Evolutionary conservation across 2,888 invertebrate species (phyloP), one percentile per base, ranked within the genome.

Genomic region (Polyommatus iphigenia): DNA sequence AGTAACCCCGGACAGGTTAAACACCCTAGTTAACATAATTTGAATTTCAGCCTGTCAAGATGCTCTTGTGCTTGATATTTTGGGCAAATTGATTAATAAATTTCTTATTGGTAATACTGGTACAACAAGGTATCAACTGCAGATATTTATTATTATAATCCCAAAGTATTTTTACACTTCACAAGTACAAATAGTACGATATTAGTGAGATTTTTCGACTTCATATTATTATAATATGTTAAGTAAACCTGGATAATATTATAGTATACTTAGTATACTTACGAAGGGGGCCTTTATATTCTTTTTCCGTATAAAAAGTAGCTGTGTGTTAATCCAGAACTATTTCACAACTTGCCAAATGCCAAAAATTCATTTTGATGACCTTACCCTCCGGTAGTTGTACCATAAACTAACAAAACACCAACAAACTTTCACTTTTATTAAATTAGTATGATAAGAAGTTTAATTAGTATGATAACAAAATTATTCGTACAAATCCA

Each of bases 21-120:
- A 67, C 29, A 67, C 20, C 29, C 67, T 67, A 67, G 24, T 67
- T 67, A 67, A 15, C 67, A 32, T 67, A 67, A 67, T 62, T 62
- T 67, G 67, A 67, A 67, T 67, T 67, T 67, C 32, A 67, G 67
- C 67, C 10, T 62, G 7, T 15, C 67, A 15, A 29, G 62, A 62
- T 10, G 67, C 13, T 67, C 24, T 67, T 67, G 29, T 67, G 67
- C 29, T 67, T 67, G 29, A 67, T 29, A 32, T 29, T 67, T 29
- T 29, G 29, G 67, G 10, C 0, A 46, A 46, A 10, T 46, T 67
- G 24, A 54, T 54, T 67, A 24, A 62, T 24, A 62, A 67, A 67
- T 32, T 29, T 67, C 29, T 29, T 29, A 24, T 67, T 29, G 3
- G 3, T 59, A 20, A 20, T 24, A 8, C n/a, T 20, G 18, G 3